Evolutionary conservation across 2,113 vertebrate genomes (phyloP).

Genomic region (Erythrolamprus reginae): DNA sequence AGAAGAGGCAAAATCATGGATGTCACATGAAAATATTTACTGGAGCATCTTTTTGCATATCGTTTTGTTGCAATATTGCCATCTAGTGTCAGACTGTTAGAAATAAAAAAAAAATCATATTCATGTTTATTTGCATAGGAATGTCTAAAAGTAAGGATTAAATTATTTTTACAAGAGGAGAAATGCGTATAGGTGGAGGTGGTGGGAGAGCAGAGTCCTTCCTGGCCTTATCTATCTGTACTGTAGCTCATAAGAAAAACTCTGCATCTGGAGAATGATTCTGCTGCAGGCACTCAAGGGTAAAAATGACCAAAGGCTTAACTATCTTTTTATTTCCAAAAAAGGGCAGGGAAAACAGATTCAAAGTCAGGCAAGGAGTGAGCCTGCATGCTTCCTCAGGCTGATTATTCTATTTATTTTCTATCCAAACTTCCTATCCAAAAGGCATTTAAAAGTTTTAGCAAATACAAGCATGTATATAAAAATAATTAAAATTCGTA

Average conservation of each 20-base stretch:
- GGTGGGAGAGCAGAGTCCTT: neutral
- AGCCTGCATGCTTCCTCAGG: neutral
- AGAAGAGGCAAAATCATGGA: neutral
- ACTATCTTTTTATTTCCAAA: neutral
- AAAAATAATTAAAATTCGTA: neutral
- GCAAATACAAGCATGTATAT: neutral
- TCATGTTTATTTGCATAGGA: neutral
- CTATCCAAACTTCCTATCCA: neutral
- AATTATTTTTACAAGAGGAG: neutral
- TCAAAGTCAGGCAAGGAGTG: neutral
- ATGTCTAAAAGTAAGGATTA: neutral
- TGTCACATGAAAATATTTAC: neutral
- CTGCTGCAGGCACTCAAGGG: neutral
- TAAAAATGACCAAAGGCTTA: neutral
- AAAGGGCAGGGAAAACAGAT: neutral
- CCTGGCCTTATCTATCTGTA: neutral
- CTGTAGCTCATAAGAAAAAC: neutral
- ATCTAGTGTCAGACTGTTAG: neutral
- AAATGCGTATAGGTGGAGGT: neutral
- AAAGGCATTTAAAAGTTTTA: neutral
- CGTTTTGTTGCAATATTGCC: slow-evolving; percentile 29
- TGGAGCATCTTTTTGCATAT: neutral
- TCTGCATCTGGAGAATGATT: neutral
- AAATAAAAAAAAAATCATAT: neutral
- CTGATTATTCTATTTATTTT: neutral